A percentile compares a stretch with the other conserved stretches of the same genome.
Conservation (phyloP, 2,888 invertebrate genomes). For the Plebejus anna region DNA sequence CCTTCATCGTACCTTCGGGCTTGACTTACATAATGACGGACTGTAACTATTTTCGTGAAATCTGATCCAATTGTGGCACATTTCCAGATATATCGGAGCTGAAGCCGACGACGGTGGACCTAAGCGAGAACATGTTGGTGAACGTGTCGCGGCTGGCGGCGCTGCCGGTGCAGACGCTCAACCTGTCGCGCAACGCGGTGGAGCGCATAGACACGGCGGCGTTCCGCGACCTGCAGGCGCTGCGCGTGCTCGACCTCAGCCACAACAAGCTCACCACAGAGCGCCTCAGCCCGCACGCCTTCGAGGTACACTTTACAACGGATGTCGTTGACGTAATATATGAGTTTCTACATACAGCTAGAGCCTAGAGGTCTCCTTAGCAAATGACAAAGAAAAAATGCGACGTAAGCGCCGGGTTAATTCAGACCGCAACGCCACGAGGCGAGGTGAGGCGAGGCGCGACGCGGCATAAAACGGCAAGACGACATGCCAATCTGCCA, state of each 20-base stretch:
- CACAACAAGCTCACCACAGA: slow-evolving; percentile 83
- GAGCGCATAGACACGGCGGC: slow-evolving; percentile 79
- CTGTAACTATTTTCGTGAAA: not conserved
- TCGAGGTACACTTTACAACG: slow-evolving; percentile 77
- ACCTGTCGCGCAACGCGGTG: slow-evolving; percentile 83
- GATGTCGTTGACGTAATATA: no score
- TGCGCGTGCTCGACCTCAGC: slow-evolving; percentile 84
- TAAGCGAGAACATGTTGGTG: slow-evolving; percentile 68
- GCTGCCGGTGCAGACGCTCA: slow-evolving; percentile 76
- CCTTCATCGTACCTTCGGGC: no score
- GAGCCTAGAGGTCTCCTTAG: no score
- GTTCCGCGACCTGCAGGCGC: slow-evolving; percentile 81
- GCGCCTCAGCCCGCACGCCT: slow-evolving; percentile 81
- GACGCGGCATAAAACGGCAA: no score
- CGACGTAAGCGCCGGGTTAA: no score
- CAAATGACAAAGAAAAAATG: no score
- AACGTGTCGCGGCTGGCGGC: slow-evolving; percentile 77
- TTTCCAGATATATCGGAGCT: slow-evolving; percentile 51
- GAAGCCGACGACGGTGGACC: slow-evolving; percentile 59
- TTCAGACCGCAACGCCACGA: no score
- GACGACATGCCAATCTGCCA: no score
- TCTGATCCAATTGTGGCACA: not conserved
- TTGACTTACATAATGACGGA: no score
- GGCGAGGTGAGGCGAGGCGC: no score
- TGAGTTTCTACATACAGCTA: not conserved